Base-by-base conservation (phyloP, 2,113 vertebrate species). In the Alces alces region DNA sequence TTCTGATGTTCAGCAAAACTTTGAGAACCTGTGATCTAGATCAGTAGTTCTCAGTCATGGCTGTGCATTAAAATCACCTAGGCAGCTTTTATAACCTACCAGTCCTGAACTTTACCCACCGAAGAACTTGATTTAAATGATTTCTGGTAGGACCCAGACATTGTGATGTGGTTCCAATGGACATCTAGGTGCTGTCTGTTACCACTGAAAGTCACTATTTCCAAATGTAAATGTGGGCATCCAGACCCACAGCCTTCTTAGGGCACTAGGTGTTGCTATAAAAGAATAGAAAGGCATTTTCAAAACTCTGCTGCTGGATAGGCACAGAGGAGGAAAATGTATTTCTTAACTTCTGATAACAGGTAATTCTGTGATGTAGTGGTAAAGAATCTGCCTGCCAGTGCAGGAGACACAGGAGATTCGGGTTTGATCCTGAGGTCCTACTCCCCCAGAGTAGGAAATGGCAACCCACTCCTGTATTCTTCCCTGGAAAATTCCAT, bases 201-300 rank as follows among this genome's bases (percentile, higher is more conserved):
- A 11, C 33, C 57, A 66, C 76, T 66, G 43, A 83, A 94, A 70
- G 36, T 86, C 60, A 50, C 12, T 55, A 39, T 83, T 73, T 86
- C 12, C 28, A 57, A 66, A 55, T 76, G 15, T 89, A 50, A 85
- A 50, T 54, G 39, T 15, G 36, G 5, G 11, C n/a, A 36, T 70
- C 30, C 8, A 55, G n/a, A 82, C 36, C 64, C 28, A 16, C 43
- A 84, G 86, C 47, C 64, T 89, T 82, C 45, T 43, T 43, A 92
- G 60, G 19, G 73, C 76, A 52, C 91, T 95, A 88, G 93, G 21
- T 96, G 60, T 86, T 96, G 93, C 91, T 94, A 1, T 92, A 89
- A 88, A 23, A 89, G 64, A 73, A 93, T 19, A 43, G 27, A 96
- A 79, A 91, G 54, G 43, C 61, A 79, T 80, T 93, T 91, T 93